phyloP scores from a whole-genome alignment of 2,797 vertebrate genomes.

The Pempheris klunzingeri region DNA sequence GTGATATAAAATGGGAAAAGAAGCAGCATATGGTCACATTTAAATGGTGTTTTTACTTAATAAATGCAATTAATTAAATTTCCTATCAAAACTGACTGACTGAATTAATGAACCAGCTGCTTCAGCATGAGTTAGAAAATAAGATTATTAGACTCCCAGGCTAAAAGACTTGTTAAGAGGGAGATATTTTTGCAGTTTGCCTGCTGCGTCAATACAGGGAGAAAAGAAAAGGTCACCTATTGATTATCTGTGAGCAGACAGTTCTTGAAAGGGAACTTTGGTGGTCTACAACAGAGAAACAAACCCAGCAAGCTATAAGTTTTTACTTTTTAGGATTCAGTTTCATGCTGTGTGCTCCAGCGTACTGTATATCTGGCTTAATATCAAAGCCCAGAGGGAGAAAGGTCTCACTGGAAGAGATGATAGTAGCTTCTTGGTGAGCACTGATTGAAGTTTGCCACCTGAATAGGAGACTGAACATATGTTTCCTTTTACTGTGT shows the following conservation, averaged over 20 bases:
- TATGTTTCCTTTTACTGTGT: constrained; percentile 2
- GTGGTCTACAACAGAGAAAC: background rate
- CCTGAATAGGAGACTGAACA: constrained; percentile 1
- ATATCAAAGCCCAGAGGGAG: constrained; percentile 11
- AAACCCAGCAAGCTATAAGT: background rate
- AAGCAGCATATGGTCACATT: background rate
- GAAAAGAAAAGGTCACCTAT: constrained; percentile 7
- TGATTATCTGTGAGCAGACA: constrained; percentile 15
- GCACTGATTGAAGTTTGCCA: constrained; percentile 9
- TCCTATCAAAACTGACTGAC: background rate
- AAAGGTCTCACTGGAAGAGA: constrained; percentile 28
- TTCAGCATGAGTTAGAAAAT: background rate
- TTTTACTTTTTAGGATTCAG: constrained; percentile 23
- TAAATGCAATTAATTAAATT: background rate
- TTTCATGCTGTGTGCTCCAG: constrained; percentile 4
- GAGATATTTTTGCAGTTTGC: background rate
- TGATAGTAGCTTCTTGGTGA: constrained; percentile 31
- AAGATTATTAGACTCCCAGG: background rate
- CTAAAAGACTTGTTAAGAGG: background rate
- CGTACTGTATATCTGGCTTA: constrained; percentile 14
- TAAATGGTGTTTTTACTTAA: background rate
- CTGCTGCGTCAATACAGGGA: constrained; percentile 4
- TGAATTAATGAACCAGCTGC: background rate
- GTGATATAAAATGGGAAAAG: background rate
- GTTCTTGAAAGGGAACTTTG: background rate